Conservation (phyloP, 2,113 vertebrate species). For the Barbus barbus region DNA sequence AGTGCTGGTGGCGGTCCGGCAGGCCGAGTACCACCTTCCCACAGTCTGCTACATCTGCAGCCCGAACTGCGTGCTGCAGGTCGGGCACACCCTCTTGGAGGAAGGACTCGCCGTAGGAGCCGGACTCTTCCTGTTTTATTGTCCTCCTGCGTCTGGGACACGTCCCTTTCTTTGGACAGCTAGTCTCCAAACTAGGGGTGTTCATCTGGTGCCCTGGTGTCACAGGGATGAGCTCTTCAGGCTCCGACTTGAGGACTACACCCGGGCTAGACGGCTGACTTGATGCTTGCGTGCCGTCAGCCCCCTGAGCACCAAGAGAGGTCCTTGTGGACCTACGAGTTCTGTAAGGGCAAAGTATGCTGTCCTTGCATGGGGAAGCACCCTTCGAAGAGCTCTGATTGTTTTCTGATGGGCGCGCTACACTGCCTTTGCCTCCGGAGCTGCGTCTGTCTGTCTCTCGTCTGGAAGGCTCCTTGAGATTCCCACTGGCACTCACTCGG, state of each 20-base stretch:
- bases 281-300: constrained; percentile 79
- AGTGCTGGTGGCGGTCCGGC: constrained; percentile 76
- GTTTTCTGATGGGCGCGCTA: constrained; percentile 87
- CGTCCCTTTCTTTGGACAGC: constrained; percentile 71
- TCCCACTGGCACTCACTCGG: constrained; percentile 82
- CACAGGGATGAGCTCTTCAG: constrained; percentile 68
- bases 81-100: constrained; percentile 64
- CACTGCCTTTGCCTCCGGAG: constrained; percentile 77
- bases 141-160: constrained; percentile 77
- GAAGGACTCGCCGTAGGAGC: constrained; percentile 65
- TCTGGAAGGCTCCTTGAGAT: constrained; percentile 90
- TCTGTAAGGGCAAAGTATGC: constrained; percentile 80
- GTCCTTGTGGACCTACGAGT: constrained; percentile 91
- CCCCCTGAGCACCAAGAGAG: constrained; percentile 75
- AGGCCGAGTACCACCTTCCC: constrained; percentile 65
- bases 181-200: constrained; percentile 66
- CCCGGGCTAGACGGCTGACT: constrained; percentile 73
- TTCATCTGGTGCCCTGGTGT: constrained; percentile 54
- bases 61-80: constrained; percentile 65
- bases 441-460: constrained; percentile 77
- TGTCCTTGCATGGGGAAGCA: constrained; percentile 73
- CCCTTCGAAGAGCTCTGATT: constrained; percentile 76
- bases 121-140: constrained; percentile 74
- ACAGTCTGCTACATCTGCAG: constrained; percentile 72
- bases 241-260: constrained; percentile 70